These are phyloP conservation scores for Prionailurus viverrinus DNA, from an alignment of 2,113 vertebrate genomes.

Conservation along the genomic window DNA sequence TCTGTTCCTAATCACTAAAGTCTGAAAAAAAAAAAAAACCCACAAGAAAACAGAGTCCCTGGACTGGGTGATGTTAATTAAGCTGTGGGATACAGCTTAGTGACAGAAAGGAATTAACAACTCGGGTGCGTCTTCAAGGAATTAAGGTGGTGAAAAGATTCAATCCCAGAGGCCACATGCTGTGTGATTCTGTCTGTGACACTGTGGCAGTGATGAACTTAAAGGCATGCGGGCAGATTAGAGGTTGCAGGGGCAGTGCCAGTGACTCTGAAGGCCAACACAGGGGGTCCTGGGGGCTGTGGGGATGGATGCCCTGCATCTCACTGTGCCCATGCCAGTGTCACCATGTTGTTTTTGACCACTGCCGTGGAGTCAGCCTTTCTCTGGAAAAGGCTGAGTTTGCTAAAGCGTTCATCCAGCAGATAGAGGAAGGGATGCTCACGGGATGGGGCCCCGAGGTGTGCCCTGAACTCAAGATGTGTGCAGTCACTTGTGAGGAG, in stretches of 20 bases:
- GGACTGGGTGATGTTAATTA: background rate
- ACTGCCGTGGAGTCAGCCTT: background rate
- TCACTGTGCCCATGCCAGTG: too few species aligned
- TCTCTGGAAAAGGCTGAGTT: too few species aligned
- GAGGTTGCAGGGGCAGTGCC: background rate
- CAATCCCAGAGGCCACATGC: background rate
- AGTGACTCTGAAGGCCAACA: background rate
- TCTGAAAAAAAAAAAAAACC: background rate
- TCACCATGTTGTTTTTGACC: background rate
- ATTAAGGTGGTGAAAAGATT: background rate
- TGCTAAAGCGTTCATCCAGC: background rate
- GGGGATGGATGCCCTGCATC: background rate
- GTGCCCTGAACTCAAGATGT: background rate
- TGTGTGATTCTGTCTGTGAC: background rate
- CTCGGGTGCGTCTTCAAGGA: background rate
- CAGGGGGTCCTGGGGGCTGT: accelerated
- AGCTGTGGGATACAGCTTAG: background rate
- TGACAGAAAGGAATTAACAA: background rate
- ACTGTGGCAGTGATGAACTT: background rate
- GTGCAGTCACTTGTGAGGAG: background rate
- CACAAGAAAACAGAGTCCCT: background rate
- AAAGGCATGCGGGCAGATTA: background rate
- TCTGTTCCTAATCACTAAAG: background rate
- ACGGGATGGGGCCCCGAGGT: background rate
- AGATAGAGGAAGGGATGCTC: background rate